Evolutionary conservation across 2,888 invertebrate genomes (phyloP).

Genomic region (Cataglyphis albicans): DNA sequence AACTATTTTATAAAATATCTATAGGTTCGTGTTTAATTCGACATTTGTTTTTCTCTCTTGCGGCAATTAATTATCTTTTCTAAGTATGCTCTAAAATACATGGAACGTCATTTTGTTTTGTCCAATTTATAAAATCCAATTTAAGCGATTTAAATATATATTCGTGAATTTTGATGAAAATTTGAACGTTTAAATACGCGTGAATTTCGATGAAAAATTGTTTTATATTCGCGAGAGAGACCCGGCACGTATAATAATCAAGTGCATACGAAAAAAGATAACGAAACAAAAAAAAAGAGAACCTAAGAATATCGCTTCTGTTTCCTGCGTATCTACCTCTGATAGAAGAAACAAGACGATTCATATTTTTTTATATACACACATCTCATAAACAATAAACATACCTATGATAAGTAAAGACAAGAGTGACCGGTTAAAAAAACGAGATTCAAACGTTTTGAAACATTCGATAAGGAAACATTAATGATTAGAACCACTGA

Average conservation of each 20-base stretch:
- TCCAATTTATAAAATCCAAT: slow-evolving; percentile 3
- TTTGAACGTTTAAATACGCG: neutral
- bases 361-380: slow-evolving; percentile 83
- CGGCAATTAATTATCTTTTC: slow-evolving; percentile 38
- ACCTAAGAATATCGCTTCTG: slow-evolving; percentile 79
- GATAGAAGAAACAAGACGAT: slow-evolving; percentile 80
- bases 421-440: slow-evolving; percentile 48
- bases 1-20: slow-evolving; percentile 62
- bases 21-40: slow-evolving; percentile 31
- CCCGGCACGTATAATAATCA: slow-evolving; percentile 15
- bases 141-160: neutral
- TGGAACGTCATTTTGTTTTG: neutral
- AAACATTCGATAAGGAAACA: slow-evolving; percentile 53
- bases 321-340: slow-evolving; percentile 84
- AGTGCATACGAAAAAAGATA: slow-evolving; percentile 55
- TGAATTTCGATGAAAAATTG: neutral
- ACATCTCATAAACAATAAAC: slow-evolving; percentile 79
- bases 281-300: slow-evolving; percentile 51
- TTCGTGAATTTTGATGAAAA: too few relatives aligned
- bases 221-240: slow-evolving; percentile 57
- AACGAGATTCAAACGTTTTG: slow-evolving; percentile 42
- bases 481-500: slow-evolving; percentile 51
- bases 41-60: slow-evolving; percentile 52
- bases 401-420: slow-evolving; percentile 74
- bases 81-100: slow-evolving; percentile 8